Conservation (phyloP, 2,797 vertebrate species). For the Anolis apletophallus region DNA sequence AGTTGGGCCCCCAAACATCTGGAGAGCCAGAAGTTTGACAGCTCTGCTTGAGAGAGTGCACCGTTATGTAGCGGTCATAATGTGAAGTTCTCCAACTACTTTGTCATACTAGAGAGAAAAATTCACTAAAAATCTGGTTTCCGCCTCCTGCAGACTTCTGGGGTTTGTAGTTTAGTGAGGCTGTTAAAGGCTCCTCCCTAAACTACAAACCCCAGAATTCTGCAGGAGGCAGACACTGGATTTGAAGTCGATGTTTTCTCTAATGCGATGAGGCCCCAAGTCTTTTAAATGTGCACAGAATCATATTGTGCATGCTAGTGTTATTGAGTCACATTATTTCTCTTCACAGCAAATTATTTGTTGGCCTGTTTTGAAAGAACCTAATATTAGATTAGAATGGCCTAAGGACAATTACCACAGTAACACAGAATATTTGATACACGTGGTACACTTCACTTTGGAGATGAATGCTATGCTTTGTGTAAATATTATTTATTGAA, state of each 20-base stretch:
- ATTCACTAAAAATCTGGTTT: no score
- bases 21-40: no score
- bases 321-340: not conserved
- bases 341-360: not conserved
- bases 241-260: no score
- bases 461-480: not conserved
- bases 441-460: not conserved
- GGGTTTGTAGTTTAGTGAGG: no score
- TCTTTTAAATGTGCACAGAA: not conserved
- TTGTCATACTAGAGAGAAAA: no score
- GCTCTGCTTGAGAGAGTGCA: not conserved
- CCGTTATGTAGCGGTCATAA: not conserved
- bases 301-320: not conserved
- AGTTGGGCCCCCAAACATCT: no score
- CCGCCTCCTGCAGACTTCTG: no score
- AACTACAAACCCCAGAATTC: no score
- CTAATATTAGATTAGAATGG: not conserved
- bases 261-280: no score
- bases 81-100: not conserved
- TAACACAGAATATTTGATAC: not conserved
- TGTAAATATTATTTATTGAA: no score
- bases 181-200: no score
- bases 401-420: not conserved
- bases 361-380: not conserved
- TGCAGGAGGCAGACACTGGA: no score